Conservation (phyloP, 2,113 vertebrate species). For the Sinocyclocheilus rhinocerous region DNA sequence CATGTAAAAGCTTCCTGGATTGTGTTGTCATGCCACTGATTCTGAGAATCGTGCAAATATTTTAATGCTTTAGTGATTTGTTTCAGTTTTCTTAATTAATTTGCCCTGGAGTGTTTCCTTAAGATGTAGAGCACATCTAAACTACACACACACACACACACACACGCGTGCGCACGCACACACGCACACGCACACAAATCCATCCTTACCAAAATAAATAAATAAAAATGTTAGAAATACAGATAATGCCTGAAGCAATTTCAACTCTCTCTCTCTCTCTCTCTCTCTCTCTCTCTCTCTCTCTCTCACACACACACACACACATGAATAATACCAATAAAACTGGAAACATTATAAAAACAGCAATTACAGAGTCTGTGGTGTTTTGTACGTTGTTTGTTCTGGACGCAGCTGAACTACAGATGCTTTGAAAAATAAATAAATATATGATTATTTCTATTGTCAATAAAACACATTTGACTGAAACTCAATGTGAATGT, state of each 20-base stretch:
- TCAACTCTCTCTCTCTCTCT: background rate
- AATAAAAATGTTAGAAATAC: background rate
- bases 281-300: too few relatives aligned
- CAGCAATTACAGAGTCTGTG: background rate
- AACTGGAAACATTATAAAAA: background rate
- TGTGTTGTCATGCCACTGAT: background rate
- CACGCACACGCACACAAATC: too few relatives aligned
- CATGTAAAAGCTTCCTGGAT: too few relatives aligned
- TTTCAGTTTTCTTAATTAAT: background rate
- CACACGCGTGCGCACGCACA: background rate
- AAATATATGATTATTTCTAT: background rate
- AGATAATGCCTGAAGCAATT: background rate
- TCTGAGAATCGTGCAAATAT: background rate
- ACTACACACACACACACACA: background rate
- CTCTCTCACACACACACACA: background rate
- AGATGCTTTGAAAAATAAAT: background rate
- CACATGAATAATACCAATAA: background rate
- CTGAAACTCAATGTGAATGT: background rate
- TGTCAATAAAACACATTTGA: background rate
- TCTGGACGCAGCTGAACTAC: background rate
- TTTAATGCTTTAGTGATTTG: background rate
- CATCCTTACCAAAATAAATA: background rate
- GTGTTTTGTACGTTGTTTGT: background rate
- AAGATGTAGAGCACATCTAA: slow-evolving; percentile 18
- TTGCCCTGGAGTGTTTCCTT: background rate